A percentile compares a stretch with the other conserved stretches of the same genome.
Conservation (phyloP, 2,888 invertebrate genomes). For the Dendrolimus pini region DNA sequence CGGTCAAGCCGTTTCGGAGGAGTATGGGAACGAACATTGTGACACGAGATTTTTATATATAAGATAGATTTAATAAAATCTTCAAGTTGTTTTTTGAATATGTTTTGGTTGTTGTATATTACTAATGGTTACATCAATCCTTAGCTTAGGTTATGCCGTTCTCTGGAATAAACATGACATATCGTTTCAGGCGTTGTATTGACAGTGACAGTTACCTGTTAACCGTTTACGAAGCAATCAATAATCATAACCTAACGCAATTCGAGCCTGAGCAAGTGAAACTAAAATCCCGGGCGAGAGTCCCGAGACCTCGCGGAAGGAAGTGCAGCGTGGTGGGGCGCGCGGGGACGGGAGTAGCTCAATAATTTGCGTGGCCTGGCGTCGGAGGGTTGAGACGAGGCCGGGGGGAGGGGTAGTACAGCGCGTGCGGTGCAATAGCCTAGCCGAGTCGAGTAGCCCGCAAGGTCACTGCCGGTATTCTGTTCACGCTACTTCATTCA, state of each 20-base stretch:
- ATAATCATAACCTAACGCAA: constrained; percentile 41
- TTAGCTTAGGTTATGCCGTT: no score
- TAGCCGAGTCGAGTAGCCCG: constrained; percentile 42
- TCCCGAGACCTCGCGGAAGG: constrained; percentile 40
- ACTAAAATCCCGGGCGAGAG: constrained; percentile 43
- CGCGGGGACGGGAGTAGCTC: constrained; percentile 30
- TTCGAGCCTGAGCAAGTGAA: constrained; percentile 24
- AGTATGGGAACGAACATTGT: no score
- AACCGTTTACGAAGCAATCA: constrained; percentile 10
- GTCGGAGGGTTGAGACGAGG: constrained; percentile 13
- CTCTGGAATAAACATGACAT: no score
- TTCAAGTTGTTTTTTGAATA: no score
- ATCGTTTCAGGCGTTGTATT: no score
- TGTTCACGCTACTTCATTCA: constrained; percentile 57
- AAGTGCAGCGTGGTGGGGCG: constrained; percentile 39
- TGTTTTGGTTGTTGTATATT: no score
- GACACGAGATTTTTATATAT: no score
- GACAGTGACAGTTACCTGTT: constrained; percentile 2
- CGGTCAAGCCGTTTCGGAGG: no score
- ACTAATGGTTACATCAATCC: no score
- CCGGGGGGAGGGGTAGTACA: constrained; percentile 18
- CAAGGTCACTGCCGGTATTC: constrained; percentile 60
- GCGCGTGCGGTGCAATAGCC: constrained; percentile 44
- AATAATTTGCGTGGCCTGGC: constrained; percentile 57
- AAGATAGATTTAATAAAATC: no score